phyloP scores from a whole-genome alignment of 1,140 invertebrate genomes.

The Apis dorsata region DNA sequence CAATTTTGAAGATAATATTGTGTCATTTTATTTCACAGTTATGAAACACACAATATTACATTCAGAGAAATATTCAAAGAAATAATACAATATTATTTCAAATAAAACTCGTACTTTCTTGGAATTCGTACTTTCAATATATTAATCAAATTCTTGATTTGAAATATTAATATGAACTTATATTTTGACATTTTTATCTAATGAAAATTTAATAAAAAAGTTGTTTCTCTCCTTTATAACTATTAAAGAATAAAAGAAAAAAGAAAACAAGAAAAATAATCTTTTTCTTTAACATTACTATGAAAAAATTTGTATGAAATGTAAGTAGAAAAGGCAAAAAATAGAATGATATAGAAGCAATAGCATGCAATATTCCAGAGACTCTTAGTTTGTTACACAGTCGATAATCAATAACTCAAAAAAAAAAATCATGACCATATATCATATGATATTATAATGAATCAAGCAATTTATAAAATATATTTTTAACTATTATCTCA shows the following conservation, averaged over 20 bases:
- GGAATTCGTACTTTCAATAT: background rate
- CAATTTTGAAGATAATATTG: constrained; percentile 13
- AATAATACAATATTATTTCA: background rate
- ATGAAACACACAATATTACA: background rate
- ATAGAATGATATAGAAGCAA: background rate
- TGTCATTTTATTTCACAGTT: background rate
- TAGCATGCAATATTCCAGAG: background rate
- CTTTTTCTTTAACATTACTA: background rate
- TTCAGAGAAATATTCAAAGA: background rate
- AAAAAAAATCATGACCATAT: constrained; percentile 12
- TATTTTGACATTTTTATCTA: background rate
- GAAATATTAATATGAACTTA: background rate
- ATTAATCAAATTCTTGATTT: background rate
- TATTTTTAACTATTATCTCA: constrained; percentile 13
- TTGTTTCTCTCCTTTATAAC: background rate
- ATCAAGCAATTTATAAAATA: constrained; percentile 12
- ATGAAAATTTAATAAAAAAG: background rate
- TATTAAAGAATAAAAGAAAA: background rate
- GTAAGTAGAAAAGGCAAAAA: background rate
- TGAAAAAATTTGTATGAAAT: background rate
- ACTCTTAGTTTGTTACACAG: constrained; percentile 11
- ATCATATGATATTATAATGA: background rate
- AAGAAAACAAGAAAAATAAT: no score
- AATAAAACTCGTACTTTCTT: background rate
- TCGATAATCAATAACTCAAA: constrained; percentile 33